phyloP scores from a whole-genome alignment of 2,113 vertebrate species.

The Phyllostomus hastatus region DNA sequence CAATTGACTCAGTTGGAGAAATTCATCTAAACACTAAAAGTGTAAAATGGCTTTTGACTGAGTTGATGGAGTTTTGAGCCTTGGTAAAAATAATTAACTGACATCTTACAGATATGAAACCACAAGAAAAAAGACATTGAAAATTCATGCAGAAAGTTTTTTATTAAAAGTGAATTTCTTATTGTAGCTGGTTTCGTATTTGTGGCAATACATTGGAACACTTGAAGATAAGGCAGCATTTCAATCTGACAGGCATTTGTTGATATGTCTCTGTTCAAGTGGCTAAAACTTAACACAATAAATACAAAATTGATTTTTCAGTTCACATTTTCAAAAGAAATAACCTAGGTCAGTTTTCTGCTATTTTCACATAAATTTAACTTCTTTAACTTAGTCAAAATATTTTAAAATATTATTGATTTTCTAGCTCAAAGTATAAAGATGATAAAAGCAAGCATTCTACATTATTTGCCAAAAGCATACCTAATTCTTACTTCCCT shows the following conservation, averaged over 20 bases:
- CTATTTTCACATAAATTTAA: neutral
- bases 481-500: neutral
- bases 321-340: slow-evolving; percentile 10
- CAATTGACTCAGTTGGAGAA: slow-evolving; percentile 46
- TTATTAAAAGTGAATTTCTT: slow-evolving; percentile 69
- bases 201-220: slow-evolving; percentile 20
- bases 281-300: neutral
- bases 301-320: neutral
- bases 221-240: slow-evolving; percentile 24
- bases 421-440: neutral
- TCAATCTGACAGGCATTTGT: slow-evolving; percentile 25
- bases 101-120: slow-evolving; percentile 51
- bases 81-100: slow-evolving; percentile 66
- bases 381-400: neutral
- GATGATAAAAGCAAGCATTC: slow-evolving; percentile 20
- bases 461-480: neutral
- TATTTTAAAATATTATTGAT: slow-evolving; percentile 24
- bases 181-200: slow-evolving; percentile 56
- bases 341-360: neutral
- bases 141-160: slow-evolving; percentile 56
- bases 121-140: slow-evolving; percentile 49
- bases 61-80: slow-evolving; percentile 50
- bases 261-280: neutral
- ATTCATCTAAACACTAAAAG: slow-evolving; percentile 62
- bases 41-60: slow-evolving; percentile 56